Conservation (phyloP, 2,888 invertebrate genomes). For the Pammene fasciana region DNA sequence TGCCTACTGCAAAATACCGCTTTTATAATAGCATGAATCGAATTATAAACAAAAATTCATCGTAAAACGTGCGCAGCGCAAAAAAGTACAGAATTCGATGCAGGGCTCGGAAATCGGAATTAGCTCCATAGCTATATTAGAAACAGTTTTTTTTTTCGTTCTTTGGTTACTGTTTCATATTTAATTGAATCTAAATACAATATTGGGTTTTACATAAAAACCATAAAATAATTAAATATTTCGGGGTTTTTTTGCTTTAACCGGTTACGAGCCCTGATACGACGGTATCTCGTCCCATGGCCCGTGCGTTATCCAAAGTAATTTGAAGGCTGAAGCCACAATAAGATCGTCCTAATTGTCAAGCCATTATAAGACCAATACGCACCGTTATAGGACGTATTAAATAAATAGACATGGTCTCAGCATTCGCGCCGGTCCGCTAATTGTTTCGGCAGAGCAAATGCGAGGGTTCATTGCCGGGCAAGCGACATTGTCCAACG, state of each 20-base stretch:
- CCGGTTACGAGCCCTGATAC: no score
- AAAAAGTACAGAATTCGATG: conserved; percentile 8
- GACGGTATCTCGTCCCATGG: background rate
- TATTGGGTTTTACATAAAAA: no score
- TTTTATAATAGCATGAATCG: conserved; percentile 18
- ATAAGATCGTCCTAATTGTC: conserved; percentile 19
- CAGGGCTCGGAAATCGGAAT: no score
- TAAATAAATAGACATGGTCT: conserved; percentile 29
- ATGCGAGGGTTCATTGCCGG: conserved; percentile 80
- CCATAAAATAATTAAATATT: no score
- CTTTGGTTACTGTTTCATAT: no score
- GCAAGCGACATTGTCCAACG: conserved; percentile 62
- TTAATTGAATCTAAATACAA: no score
- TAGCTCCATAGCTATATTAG: no score
- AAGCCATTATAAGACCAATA: conserved; percentile 23
- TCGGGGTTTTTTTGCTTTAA: no score
- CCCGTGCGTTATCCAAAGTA: conserved; percentile 2
- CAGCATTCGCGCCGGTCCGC: conserved; percentile 66
- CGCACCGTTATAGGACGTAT: conserved; percentile 19
- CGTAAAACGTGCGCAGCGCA: background rate
- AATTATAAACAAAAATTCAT: conserved; percentile 3
- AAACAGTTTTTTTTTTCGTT: no score
- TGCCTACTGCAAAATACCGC: conserved; percentile 15
- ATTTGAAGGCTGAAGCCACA: conserved; percentile 19
- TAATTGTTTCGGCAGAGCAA: conserved; percentile 79